Evolutionary conservation across 53 echinoderm and acorn worm species (phyloP), one percentile per base, ranked within the genome.

Genomic region (Zoroaster sp.): DNA sequence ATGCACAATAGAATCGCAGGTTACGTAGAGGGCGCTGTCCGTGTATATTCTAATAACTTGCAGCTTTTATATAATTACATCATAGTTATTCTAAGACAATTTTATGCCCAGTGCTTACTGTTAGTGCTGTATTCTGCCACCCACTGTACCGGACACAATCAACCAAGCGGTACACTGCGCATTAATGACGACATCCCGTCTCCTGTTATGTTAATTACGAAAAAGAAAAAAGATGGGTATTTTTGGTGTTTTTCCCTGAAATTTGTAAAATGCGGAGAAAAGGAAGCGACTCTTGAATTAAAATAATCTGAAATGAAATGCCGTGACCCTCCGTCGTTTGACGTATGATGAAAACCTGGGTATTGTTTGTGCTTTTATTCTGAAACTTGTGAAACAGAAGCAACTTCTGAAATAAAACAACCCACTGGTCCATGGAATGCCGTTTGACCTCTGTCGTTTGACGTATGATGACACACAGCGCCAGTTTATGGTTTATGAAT

Each of bases 111-210:
- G 21, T 59, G 11, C 28, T 25, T 59, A 28, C 20, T 54, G 55
- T 8, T 23, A 0, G 55, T 54, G 23, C 55, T 28, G 63, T 25
- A 28, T 59, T 28, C 21, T 28, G 28, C 28, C 38, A 30, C 73
- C 73, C n/a, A 18, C 43, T 10, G 49, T 43, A n/a, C 67, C 68
- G 68, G 82, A 82, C 82, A 33, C 68, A 41, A 44, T 67, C 39
- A 44, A 5, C 44, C 42, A 82, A 67, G 67, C 82, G 67, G 68
- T 30, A 42, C 42, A 66, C 82, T 32, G 14, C 35, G 2, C 4
- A 11, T 21, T 31, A 39, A 21, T 6, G 4, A 39, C 37, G 23
- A 31, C 82, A 67, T 82, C 68, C 66, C 23, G 8, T 59, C 28
- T 45, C 32, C 25, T n/a, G 35, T 8, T 6, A 34, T 68, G 35